phyloP scores from a whole-genome alignment of 2,888 invertebrate species.

The Platycheirus albimanus region DNA sequence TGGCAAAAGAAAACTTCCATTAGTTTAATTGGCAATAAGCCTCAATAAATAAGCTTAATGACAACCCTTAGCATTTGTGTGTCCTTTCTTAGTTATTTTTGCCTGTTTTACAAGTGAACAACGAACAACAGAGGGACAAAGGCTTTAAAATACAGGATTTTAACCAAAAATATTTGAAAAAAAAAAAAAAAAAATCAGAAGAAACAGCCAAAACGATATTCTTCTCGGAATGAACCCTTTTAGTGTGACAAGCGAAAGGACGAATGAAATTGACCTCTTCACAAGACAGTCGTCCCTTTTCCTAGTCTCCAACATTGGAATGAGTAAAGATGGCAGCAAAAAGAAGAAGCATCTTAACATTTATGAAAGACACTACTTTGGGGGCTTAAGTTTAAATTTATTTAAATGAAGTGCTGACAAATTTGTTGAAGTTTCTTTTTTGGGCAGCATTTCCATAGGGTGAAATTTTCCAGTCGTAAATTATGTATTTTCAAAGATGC shows the following conservation, averaged over 20 bases:
- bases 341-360: constrained; percentile 8
- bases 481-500: neutral
- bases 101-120: constrained; percentile 24
- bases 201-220: constrained; percentile 6
- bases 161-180: constrained; percentile 6
- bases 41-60: constrained; percentile 69
- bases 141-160: neutral
- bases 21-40: constrained; percentile 76
- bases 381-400: constrained; percentile 48
- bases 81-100: constrained; percentile 7
- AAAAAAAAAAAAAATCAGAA: neutral
- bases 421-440: constrained; percentile 48
- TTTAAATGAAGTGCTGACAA: constrained; percentile 62
- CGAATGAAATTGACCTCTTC: constrained; percentile 23
- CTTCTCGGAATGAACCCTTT: constrained; percentile 33
- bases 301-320: neutral
- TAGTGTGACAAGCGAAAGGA: constrained; percentile 22
- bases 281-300: neutral
- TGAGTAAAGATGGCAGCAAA: neutral
- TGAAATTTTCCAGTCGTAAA: neutral
- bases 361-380: constrained; percentile 31
- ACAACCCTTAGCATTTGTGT: constrained; percentile 36
- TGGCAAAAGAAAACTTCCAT: constrained; percentile 53
- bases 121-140: constrained; percentile 1
- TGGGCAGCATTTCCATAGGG: neutral